Evolutionary conservation across 2,113 vertebrate genomes (phyloP).

Genomic region (Pygoscelis antarcticus): DNA sequence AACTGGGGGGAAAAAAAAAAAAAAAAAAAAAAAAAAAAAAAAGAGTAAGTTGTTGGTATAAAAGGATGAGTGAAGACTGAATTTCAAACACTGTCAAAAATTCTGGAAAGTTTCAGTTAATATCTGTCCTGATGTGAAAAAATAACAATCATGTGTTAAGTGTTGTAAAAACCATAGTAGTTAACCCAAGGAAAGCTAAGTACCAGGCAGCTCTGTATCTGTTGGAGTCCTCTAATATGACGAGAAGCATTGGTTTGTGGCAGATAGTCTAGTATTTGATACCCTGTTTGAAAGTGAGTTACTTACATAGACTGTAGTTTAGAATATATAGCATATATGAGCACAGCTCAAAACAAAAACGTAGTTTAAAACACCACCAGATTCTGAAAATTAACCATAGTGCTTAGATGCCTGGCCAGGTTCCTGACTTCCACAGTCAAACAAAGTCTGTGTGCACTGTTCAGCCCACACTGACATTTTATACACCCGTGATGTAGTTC

Average conservation of each 20-base stretch:
- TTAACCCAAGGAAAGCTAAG: neutral
- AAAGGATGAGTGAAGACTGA: neutral
- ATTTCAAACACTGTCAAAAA: neutral
- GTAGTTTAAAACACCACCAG: neutral
- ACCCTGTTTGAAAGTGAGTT: neutral
- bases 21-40: too few relatives aligned
- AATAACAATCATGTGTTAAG: neutral
- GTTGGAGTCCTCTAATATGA: neutral
- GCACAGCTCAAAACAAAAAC: neutral
- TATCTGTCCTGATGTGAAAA: neutral
- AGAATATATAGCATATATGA: neutral
- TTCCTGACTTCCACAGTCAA: neutral
- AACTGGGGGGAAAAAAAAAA: neutral
- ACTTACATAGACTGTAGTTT: fast-evolving
- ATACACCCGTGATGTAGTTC: neutral
- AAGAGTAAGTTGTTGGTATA: neutral
- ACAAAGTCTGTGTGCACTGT: neutral
- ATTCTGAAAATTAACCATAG: neutral
- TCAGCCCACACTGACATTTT: neutral
- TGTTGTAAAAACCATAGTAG: neutral
- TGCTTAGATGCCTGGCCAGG: neutral
- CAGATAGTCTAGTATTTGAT: neutral
- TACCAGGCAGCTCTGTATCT: neutral
- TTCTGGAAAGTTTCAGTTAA: neutral
- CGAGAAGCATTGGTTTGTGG: neutral